Percentiles rank a stretch among this genome's conserved stretches.
phyloP scores from a whole-genome alignment of 2,888 invertebrate genomes.

The Sepiola atlantica region DNA sequence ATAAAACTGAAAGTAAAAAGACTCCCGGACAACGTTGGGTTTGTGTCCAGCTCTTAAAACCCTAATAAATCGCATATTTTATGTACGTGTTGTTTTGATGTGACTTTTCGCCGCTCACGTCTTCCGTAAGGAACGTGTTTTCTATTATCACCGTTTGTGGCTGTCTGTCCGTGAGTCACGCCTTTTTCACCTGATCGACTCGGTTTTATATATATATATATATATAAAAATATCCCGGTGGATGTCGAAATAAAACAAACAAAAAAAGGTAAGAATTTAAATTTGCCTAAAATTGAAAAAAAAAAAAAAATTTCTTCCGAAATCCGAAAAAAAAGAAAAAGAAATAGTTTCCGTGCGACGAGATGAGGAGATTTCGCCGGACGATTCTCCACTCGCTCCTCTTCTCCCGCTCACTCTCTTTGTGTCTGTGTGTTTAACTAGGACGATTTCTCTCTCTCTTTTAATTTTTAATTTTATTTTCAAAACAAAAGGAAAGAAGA shows the following conservation, averaged over 20 bases:
- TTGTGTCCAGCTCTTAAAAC: too few species aligned
- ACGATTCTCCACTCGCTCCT: not conserved
- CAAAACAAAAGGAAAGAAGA: not conserved
- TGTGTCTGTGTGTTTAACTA: not conserved
- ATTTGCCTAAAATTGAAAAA: not conserved
- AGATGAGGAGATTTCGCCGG: slow-evolving; percentile 6
- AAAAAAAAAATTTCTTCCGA: not conserved
- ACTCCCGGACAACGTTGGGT: too few species aligned
- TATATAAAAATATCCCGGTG: not conserved
- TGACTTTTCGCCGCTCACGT: not conserved
- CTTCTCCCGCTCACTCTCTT: not conserved
- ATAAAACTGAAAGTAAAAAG: too few species aligned
- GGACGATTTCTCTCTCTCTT: not conserved
- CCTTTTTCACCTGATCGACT: not conserved
- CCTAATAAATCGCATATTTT: not conserved
- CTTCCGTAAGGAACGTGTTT: not conserved
- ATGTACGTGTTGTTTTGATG: not conserved
- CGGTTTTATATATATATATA: not conserved
- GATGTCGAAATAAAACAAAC: not conserved
- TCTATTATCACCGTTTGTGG: not conserved
- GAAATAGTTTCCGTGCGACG: not conserved
- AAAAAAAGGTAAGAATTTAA: not conserved
- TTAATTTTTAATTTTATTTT: not conserved
- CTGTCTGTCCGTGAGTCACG: not conserved
- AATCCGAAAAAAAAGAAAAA: not conserved